Conservation (phyloP, 2,888 invertebrate genomes). For the Octodonta nipae region DNA sequence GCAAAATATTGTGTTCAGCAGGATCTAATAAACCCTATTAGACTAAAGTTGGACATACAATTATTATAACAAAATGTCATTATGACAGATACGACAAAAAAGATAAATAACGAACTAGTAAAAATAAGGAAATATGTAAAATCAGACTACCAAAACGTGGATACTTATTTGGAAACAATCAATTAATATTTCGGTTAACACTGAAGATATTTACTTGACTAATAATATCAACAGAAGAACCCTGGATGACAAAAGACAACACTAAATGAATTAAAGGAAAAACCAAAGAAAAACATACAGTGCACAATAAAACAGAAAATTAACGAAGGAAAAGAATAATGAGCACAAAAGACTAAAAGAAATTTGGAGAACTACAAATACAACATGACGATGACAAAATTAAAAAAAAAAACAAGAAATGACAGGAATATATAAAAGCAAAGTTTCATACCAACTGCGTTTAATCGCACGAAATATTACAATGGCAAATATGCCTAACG, state of each 20-base stretch:
- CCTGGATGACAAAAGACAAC: constrained; percentile 1
- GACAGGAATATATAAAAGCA: constrained; percentile 1
- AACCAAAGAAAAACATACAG: constrained; percentile 1
- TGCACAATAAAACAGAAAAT: constrained; percentile 1
- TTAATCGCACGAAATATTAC: background rate
- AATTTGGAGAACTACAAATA: constrained; percentile 1
- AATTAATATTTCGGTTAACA: background rate
- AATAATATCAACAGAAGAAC: constrained; percentile 1
- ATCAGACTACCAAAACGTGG: background rate
- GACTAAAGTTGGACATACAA: background rate
- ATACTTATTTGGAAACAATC: background rate
- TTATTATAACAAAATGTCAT: background rate
- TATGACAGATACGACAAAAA: background rate
- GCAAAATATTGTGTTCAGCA: too few relatives aligned
- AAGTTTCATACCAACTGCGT: background rate
- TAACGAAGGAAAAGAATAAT: background rate
- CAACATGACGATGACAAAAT: constrained; percentile 1
- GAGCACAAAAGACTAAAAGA: background rate
- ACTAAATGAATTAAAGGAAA: background rate
- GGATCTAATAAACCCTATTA: background rate
- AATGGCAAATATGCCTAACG: background rate
- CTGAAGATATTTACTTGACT: background rate
- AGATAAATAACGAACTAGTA: constrained; percentile 1
- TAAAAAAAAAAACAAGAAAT: background rate
- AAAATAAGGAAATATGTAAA: background rate